These are phyloP conservation scores for Aphelenchoides avenae DNA, from an alignment of 1,140 invertebrate genomes.

Conservation along the genomic window DNA sequence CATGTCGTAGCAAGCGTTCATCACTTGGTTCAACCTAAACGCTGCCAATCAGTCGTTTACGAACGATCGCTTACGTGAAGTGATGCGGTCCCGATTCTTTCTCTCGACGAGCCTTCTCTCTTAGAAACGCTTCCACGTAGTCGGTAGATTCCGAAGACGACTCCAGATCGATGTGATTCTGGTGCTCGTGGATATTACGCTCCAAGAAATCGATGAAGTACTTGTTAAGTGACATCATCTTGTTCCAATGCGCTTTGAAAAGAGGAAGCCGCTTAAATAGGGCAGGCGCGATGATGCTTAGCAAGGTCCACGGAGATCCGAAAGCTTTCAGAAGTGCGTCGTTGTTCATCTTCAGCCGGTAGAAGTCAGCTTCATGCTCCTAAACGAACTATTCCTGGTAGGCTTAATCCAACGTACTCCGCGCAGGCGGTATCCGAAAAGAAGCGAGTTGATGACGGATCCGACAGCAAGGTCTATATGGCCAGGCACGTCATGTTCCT, in stretches of 20 bases:
- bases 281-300: background rate
- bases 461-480: conserved; percentile 3
- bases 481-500: background rate
- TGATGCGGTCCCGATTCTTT: too few relatives aligned
- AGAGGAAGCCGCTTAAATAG: conserved; percentile 7
- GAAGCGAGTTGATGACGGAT: background rate
- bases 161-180: background rate
- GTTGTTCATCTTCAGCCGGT: too few relatives aligned
- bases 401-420: conserved; percentile 1
- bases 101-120: background rate
- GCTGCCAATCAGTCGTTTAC: background rate
- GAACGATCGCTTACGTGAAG: too few relatives aligned
- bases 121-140: background rate
- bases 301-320: too few relatives aligned
- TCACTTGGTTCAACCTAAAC: background rate
- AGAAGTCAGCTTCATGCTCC: too few relatives aligned
- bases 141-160: background rate
- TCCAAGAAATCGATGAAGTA: background rate
- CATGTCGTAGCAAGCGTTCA: conserved; percentile 3
- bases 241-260: background rate
- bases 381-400: too few relatives aligned
- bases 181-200: background rate
- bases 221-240: background rate
- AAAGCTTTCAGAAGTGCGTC: too few relatives aligned
- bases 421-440: conserved; percentile 11